These are phyloP conservation scores for Sphaerophoria rueppellii DNA, from an alignment of 2,888 invertebrate genomes.

Conservation along the genomic window DNA sequence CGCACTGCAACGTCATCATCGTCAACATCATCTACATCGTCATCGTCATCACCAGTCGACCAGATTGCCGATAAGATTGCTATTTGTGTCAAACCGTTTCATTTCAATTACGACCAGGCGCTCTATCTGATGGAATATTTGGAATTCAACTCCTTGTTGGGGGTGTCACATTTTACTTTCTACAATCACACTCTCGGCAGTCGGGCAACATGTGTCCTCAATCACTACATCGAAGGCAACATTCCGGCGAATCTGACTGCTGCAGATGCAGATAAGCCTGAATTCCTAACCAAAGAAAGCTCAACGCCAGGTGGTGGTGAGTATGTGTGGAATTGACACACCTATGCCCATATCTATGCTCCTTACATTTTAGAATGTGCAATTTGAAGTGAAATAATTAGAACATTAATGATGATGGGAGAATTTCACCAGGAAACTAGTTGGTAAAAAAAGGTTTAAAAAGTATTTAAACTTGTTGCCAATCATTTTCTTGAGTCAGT, in stretches of 20 bases:
- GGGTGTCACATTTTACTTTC: constrained; percentile 93
- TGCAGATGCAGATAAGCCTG: constrained; percentile 75
- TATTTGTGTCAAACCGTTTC: constrained; percentile 95
- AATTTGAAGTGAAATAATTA: constrained; percentile 8
- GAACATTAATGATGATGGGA: neutral
- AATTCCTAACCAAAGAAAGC: constrained; percentile 50
- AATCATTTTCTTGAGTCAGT: too few relatives aligned
- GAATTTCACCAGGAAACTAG: constrained; percentile 6
- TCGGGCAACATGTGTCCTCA: constrained; percentile 89
- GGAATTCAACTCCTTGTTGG: constrained; percentile 92
- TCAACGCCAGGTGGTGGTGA: constrained; percentile 66
- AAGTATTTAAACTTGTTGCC: too few relatives aligned
- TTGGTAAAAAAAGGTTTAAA: neutral
- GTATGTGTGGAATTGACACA: neutral
- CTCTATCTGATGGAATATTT: constrained; percentile 94
- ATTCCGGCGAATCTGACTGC: constrained; percentile 80
- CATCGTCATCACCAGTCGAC: constrained; percentile 76
- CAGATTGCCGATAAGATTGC: constrained; percentile 85
- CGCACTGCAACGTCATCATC: constrained; percentile 65
- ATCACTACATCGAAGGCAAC: constrained; percentile 83
- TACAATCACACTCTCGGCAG: constrained; percentile 94
- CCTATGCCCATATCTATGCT: neutral
- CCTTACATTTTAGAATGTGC: neutral
- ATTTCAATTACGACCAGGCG: constrained; percentile 93
- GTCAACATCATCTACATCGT: constrained; percentile 69